A percentile compares a stretch with the other conserved stretches of the same genome.
These are phyloP conservation scores for Danaus plexippus DNA, from an alignment of 1,140 invertebrate genomes.

Conservation along the genomic window DNA sequence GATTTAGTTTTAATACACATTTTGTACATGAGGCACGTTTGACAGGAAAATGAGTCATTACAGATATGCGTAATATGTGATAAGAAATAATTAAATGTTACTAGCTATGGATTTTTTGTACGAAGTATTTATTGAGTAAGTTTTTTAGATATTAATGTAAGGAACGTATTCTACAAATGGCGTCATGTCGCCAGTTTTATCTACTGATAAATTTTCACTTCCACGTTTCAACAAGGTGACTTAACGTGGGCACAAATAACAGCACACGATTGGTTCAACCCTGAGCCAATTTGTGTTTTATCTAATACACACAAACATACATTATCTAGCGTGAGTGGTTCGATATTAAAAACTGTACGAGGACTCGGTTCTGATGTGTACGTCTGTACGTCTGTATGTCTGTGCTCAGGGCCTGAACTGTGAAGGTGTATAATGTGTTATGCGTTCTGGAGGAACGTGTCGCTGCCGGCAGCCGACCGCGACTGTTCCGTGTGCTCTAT, in stretches of 20 bases:
- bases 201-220: slow-evolving; percentile 28
- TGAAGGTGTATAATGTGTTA: too few relatives aligned
- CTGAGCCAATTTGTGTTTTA: slow-evolving; percentile 23
- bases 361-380: too few relatives aligned
- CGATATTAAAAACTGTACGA: slow-evolving; percentile 13
- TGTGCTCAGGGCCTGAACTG: too few relatives aligned
- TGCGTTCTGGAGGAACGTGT: too few relatives aligned
- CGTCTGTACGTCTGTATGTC: too few relatives aligned
- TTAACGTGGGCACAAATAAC: slow-evolving; percentile 19
- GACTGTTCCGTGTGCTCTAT: neutral
- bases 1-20: slow-evolving; percentile 5
- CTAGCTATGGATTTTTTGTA: neutral
- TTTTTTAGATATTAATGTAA: slow-evolving; percentile 9
- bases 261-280: slow-evolving; percentile 24
- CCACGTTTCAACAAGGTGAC: slow-evolving; percentile 17
- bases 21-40: slow-evolving; percentile 11
- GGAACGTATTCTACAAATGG: slow-evolving; percentile 12
- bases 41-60: slow-evolving; percentile 20
- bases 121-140: neutral
- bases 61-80: slow-evolving; percentile 9
- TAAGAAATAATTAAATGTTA: slow-evolving; percentile 9
- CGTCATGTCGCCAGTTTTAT: slow-evolving; percentile 20
- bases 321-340: slow-evolving; percentile 9
- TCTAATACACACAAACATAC: slow-evolving; percentile 18
- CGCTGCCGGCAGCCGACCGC: too few relatives aligned